phyloP scores from a whole-genome alignment of 1,140 invertebrate genomes.

The Trachymyrmex septentrionalis region DNA sequence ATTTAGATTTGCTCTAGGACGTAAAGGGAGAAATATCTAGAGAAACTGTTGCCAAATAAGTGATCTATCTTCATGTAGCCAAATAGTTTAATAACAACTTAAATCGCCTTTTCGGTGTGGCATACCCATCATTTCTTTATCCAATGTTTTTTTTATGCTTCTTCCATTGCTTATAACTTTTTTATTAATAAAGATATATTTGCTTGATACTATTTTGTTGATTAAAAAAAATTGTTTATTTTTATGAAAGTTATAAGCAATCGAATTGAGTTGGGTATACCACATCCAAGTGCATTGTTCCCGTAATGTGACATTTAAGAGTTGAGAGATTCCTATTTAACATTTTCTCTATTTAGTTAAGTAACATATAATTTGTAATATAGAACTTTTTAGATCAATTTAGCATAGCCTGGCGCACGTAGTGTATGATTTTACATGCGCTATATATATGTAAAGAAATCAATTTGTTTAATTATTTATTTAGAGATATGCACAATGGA shows the following conservation, averaged over 20 bases:
- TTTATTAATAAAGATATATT: too few species aligned
- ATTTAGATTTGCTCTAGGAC: conserved; percentile 73
- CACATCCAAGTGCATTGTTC: too few species aligned
- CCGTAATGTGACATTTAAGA: too few species aligned
- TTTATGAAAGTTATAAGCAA: too few species aligned
- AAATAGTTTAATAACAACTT: conserved; percentile 59
- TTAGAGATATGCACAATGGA: conserved; percentile 50
- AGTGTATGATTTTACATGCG: conserved; percentile 52
- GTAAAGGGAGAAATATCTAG: conserved; percentile 76
- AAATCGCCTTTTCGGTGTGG: too few species aligned
- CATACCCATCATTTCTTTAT: too few species aligned
- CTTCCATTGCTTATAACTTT: too few species aligned
- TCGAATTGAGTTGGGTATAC: too few species aligned
- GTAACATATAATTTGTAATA: conserved; percentile 67
- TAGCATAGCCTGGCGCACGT: conserved; percentile 41
- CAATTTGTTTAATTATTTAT: conserved; percentile 73
- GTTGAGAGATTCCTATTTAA: conserved; percentile 62
- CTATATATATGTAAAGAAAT: conserved; percentile 70
- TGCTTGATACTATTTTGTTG: too few species aligned
- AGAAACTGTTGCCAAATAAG: conserved; percentile 72
- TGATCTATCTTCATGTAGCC: conserved; percentile 49
- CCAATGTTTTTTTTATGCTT: too few species aligned
- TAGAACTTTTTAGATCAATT: conserved; percentile 59
- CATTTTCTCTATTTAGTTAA: conserved; percentile 55
- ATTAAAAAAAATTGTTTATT: too few species aligned